Evolutionary conservation across 1,140 invertebrate species (phyloP), one percentile per base, ranked within the genome.

Genomic region (Harpegnathos saltator): DNA sequence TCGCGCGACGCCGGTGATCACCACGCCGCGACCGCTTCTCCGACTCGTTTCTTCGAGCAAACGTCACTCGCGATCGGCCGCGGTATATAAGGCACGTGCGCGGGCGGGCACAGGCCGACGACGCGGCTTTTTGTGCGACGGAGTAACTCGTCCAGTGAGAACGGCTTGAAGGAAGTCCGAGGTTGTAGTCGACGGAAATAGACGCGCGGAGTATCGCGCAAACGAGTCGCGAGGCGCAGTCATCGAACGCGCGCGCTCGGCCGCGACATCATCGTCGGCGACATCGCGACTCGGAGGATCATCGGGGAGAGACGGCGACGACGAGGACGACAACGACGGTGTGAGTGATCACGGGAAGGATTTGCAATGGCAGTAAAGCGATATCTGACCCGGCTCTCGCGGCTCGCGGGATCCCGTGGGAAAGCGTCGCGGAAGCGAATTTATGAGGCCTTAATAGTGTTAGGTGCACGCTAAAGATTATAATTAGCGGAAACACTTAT

Each of bases 331-430:
- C 14, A 48, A 44, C 4, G 38, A 44, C 38, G 38, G 3, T 22
- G 33, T 38, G 62, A 11, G 50, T 33, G 62, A 77, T 44, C 24
- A 19, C n/a, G 52, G 11, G 11, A 29, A 17, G 1, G 22, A 56
- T 44, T 80, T 77, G 0, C 38, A 77, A 77, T 29, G 75, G 52
- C 29, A 69, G 29, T 29, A 17, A n/a, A 1, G 17, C 15, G 5
- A 63, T 29, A 65, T 54, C 73, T 65, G 48, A 17, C 61, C 33
- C 5, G 29, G 29, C 29, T 1, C 29, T 1, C 38, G 61, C 19
- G n/a, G n/a, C n/a, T n/a, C 61, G 65, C 75, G 65, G 65, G 54
- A 59, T 29, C 44, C 29, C 75, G 52, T 71, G 75, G 29, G 65
- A 69, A 71, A 58, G n/a, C 12, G 33, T n/a, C 24, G 14, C 33